phyloP scores from a whole-genome alignment of 2,113 vertebrate genomes.

The Protobothrops mucrosquamatus region DNA sequence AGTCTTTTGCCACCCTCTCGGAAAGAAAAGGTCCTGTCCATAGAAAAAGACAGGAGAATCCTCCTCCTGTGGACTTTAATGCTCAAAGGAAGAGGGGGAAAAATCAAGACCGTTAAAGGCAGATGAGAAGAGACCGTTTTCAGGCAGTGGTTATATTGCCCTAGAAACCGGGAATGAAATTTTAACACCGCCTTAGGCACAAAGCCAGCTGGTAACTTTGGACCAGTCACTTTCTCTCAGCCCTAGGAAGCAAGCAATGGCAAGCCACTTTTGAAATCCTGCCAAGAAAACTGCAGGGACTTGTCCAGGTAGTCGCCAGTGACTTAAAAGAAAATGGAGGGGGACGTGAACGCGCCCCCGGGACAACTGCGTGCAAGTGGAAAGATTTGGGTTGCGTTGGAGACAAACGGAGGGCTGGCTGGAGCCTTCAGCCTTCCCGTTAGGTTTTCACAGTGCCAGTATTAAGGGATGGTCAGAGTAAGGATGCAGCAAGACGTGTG shows the following conservation, averaged over 20 bases:
- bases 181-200: not conserved
- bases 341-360: not conserved
- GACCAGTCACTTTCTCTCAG: not conserved
- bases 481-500: not conserved
- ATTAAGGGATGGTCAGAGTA: not conserved
- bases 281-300: not conserved
- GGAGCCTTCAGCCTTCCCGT: not conserved
- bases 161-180: not conserved
- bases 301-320: not conserved
- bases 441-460: not conserved
- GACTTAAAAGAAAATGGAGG: not conserved
- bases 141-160: not conserved
- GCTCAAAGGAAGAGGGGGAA: not conserved
- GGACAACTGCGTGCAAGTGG: not conserved
- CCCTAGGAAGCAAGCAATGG: not conserved
- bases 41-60: not conserved
- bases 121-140: not conserved
- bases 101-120: not conserved
- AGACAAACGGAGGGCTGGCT: not conserved
- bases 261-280: not conserved
- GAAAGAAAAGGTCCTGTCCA: not conserved
- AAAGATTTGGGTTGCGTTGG: not conserved
- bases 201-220: not conserved
- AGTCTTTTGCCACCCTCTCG: not conserved
- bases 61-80: not conserved